Evolutionary conservation across 2,888 invertebrate genomes (phyloP), one percentile per base, ranked within the genome.

Genomic region (Adineta ricciae): DNA sequence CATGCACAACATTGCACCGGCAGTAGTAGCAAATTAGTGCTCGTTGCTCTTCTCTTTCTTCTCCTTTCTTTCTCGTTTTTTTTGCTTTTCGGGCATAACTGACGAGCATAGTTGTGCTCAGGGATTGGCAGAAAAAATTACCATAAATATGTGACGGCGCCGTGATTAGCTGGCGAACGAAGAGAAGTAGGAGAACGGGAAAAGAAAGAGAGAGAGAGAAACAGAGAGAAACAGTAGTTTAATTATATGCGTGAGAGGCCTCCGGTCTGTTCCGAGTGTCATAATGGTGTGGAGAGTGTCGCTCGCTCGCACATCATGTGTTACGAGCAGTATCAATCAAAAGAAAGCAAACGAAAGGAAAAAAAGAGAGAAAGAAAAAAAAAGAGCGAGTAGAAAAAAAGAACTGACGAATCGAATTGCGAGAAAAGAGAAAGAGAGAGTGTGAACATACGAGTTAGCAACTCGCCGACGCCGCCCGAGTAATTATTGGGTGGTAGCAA

Each of bases 361-460:
- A 64, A 64, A 32, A 32, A 64, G 64, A 64, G 64, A 64, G 32
- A 32, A 32, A 64, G 19, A 64, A 32, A 8, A 27, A 64, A 27
- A 64, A 32, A 32, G 16, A 64, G 64, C 36, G 19, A 64, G 32
- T 32, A 64, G 64, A 64, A 64, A 64, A 64, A 64, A 64, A 32
- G 46, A 64, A 64, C 7, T 64, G 64, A 19, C 64, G 64, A 64
- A 64, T 64, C 32, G 64, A 64, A 64, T 32, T 64, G 64, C 64
- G 64, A 64, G 64, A 64, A 64, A 64, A 64, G 64, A 64, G 64
- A 64, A 64, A 64, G 64, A 64, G 64, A 64, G 64, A 64, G 78
- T 78, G 78, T 78, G 78, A 78, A 78, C 78, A 78, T 78, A 41
- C 78, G 78, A 78, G 78, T 78, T 78, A 78, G 78, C 78, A 78